Percentiles rank a stretch among this genome's conserved stretches.
Conservation (phyloP, 2,888 invertebrate species). For the Hydropsyche betteni region DNA sequence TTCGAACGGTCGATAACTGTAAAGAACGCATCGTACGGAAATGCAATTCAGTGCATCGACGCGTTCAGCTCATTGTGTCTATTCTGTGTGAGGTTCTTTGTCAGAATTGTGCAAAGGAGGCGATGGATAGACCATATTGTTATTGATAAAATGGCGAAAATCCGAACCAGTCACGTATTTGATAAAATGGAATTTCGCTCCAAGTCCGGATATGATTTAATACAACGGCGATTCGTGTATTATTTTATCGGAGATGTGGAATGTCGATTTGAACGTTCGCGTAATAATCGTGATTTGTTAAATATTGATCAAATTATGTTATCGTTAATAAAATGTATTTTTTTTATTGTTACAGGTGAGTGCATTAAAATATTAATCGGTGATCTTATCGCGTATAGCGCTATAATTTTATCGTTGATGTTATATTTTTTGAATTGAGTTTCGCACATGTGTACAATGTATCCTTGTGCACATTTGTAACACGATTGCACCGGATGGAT, state of each 20-base stretch:
- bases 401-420: too few relatives aligned
- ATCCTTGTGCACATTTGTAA: neutral
- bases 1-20: slow-evolving; percentile 35
- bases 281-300: neutral
- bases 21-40: slow-evolving; percentile 32
- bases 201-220: too few relatives aligned
- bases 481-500: slow-evolving; percentile 26
- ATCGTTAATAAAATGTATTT: neutral
- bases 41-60: too few relatives aligned
- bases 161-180: neutral
- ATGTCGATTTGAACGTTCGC: neutral
- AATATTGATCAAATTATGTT: neutral
- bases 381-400: too few relatives aligned
- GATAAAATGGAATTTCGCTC: neutral
- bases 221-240: too few relatives aligned
- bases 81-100: too few relatives aligned
- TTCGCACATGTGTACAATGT: neutral
- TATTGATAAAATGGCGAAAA: neutral
- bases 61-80: too few relatives aligned
- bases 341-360: slow-evolving; percentile 34
- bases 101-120: neutral
- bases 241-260: too few relatives aligned
- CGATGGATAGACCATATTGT: neutral
- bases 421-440: too few relatives aligned
- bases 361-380: neutral